Conservation (phyloP, 2,113 vertebrate species). For the Saccopteryx bilineata region DNA sequence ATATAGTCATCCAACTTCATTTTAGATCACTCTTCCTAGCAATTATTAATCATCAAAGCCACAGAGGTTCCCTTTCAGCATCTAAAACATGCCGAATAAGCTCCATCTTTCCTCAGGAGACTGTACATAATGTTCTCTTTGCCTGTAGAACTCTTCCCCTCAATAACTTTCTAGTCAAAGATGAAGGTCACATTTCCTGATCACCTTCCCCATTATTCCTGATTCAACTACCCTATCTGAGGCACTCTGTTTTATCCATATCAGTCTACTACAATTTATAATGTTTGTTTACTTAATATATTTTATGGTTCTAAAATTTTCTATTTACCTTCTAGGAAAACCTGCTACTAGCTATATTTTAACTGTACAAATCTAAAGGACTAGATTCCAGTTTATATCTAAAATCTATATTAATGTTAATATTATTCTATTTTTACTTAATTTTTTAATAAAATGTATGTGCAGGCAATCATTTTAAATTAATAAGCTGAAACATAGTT, state of each 20-base stretch:
- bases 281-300: neutral
- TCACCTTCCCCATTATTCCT: neutral
- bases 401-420: slow-evolving; percentile 15
- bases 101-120: neutral
- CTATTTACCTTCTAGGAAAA: neutral
- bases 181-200: slow-evolving; percentile 15
- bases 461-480: neutral
- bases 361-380: slow-evolving; percentile 1
- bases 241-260: neutral
- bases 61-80: neutral
- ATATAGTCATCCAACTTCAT: neutral
- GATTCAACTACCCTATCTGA: neutral
- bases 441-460: slow-evolving; percentile 30
- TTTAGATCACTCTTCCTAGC: neutral
- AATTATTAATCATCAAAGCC: neutral
- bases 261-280: neutral
- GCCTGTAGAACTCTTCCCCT: neutral
- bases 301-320: neutral
- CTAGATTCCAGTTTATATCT: neutral
- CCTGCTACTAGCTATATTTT: neutral
- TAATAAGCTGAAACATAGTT: slow-evolving; percentile 28
- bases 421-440: neutral
- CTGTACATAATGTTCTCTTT: neutral
- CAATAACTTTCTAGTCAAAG: neutral
- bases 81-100: neutral